Conservation (phyloP, 1,140 invertebrate species). For the Chelonus insularis region DNA sequence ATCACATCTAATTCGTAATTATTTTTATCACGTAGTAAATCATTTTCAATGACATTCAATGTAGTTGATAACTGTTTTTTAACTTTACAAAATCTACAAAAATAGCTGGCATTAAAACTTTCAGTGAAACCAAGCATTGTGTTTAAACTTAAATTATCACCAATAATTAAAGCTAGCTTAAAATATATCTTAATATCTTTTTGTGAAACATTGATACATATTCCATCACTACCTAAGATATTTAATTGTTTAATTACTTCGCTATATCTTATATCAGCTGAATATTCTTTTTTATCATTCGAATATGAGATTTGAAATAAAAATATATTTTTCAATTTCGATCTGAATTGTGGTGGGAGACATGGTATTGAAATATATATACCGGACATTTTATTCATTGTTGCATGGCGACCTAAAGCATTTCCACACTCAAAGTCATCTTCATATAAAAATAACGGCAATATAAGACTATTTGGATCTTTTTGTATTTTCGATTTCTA, state of each 20-base stretch:
- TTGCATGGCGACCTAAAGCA: constrained; percentile 29
- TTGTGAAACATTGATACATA: constrained; percentile 17
- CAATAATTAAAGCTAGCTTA: constrained; percentile 29
- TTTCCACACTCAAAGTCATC: constrained; percentile 36
- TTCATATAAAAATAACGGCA: constrained; percentile 32
- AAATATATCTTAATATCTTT: constrained; percentile 24
- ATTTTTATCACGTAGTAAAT: neutral
- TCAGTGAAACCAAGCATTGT: constrained; percentile 30
- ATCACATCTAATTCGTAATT: neutral
- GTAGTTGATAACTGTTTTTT: neutral
- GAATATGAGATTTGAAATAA: constrained; percentile 28
- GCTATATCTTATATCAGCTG: neutral
- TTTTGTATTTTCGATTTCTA: constrained; percentile 16
- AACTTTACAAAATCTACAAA: constrained; percentile 12
- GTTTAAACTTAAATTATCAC: constrained; percentile 35
- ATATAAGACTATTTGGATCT: neutral
- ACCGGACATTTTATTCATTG: constrained; percentile 30
- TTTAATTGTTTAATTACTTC: constrained; percentile 31
- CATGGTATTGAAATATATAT: constrained; percentile 30
- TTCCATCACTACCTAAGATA: constrained; percentile 25
- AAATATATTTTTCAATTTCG: constrained; percentile 32
- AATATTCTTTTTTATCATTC: constrained; percentile 13
- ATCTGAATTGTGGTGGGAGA: constrained; percentile 29
- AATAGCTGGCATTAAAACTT: neutral
- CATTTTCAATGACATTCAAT: neutral